Evolutionary conservation across 2,888 invertebrate species (phyloP), one percentile per base, ranked within the genome.

Genomic region (Drosophila tanythrix): DNA sequence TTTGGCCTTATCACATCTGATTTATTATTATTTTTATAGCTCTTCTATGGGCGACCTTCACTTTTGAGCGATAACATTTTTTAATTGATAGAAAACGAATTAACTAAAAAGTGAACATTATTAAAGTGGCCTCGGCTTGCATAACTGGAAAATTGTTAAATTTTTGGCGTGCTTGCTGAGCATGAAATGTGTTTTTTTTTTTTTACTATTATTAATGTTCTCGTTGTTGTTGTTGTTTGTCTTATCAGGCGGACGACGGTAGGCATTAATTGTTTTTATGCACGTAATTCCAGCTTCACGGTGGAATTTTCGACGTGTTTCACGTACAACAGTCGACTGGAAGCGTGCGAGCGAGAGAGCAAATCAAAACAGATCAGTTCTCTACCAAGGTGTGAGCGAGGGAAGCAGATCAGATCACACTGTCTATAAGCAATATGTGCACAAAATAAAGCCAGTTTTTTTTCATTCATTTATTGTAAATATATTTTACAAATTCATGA

Each of bases 91-190:
- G 64, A 25, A 31, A n/a, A 8, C 46, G 15, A 15, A 46, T 25
- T 25, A 15, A 25, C 25, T 46, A 46, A 25, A 46, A 46, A 25
- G 25, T 25, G 25, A 13, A 15, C 25, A 8, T 25, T 25, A 8
- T 15, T 15, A 25, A 46, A 7, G 15, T 46, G 25, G 25, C 46
- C 46, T 46, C 36, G 25, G 3, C 58, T 72, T 78, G 61, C 58
- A 36, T 61, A 69, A 52, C 55, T 38, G 27, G 7, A 65, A 43
- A 63, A 57, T 70, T 74, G 56, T 51, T 76, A 31, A 75, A 51
- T 31, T 31, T 56, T 57, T 79, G 53, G 79, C 88, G 70, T 84
- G 88, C 67, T 58, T 46, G 46, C 25, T 46, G 46, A 65, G 62
- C 70, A 70, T 58, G 74, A 68, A 52, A 38, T 66, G 51, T 67